phyloP scores from a whole-genome alignment of 2,113 vertebrate genomes.

The Sula dactylatra region DNA sequence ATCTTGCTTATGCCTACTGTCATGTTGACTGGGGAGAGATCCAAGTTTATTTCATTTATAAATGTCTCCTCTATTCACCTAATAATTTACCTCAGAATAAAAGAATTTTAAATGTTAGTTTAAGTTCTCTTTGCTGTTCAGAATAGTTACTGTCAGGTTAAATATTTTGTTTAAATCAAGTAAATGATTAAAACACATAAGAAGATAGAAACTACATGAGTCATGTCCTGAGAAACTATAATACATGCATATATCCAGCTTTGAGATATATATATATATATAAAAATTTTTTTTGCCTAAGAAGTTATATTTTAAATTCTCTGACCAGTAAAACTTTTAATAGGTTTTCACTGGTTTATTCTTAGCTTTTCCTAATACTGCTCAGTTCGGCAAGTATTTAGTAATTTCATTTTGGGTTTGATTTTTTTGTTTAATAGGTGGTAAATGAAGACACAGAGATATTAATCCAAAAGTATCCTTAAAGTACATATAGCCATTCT shows the following conservation, averaged over 20 bases:
- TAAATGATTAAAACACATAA: neutral
- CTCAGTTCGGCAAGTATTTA: neutral
- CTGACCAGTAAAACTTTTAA: neutral
- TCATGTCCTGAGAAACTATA: neutral
- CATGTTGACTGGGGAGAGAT: neutral
- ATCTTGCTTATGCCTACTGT: neutral
- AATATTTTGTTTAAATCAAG: neutral
- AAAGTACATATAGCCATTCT: neutral
- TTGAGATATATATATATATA: neutral
- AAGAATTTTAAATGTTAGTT: neutral
- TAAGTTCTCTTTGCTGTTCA: neutral
- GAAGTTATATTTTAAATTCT: neutral
- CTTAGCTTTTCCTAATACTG: neutral
- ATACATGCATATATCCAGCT: neutral
- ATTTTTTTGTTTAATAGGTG: neutral
- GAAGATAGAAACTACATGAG: neutral
- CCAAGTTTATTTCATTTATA: neutral
- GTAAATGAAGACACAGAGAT: neutral
- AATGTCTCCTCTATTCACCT: neutral
- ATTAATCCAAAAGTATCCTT: neutral
- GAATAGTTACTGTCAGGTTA: neutral
- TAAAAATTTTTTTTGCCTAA: neutral
- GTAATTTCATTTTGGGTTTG: no score
- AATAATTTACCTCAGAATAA: neutral
- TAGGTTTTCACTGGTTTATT: neutral